Conservation (phyloP, 2,888 invertebrate genomes). For the Amiota minor region DNA sequence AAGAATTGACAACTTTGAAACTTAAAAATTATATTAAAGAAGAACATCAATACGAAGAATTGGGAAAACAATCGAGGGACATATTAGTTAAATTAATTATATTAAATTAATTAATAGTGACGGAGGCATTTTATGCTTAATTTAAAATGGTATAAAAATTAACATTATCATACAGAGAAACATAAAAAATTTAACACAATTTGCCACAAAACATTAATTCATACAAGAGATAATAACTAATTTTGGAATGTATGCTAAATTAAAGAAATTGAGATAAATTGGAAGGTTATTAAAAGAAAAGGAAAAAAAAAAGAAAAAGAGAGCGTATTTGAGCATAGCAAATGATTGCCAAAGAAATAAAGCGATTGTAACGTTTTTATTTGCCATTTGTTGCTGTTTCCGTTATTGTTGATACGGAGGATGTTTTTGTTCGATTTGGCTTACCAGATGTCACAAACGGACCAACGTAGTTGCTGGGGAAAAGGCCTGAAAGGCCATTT, state of each 20-base stretch:
- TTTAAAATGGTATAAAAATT: slow-evolving; percentile 1
- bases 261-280: slow-evolving; percentile 33
- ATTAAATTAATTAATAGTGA: neutral
- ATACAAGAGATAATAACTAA: neutral
- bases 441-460: slow-evolving; percentile 77
- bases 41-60: slow-evolving; percentile 2
- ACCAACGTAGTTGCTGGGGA: slow-evolving; percentile 96
- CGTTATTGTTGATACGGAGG: slow-evolving; percentile 55
- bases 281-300: neutral
- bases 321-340: slow-evolving; percentile 8
- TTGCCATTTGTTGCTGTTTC: slow-evolving; percentile 59
- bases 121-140: slow-evolving; percentile 24
- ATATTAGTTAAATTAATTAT: neutral
- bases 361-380: slow-evolving; percentile 56
- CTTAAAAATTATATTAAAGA: slow-evolving; percentile 9
- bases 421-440: slow-evolving; percentile 33
- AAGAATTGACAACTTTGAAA: neutral
- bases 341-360: neutral
- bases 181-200: neutral
- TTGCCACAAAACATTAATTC: neutral
- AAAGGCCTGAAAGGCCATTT: slow-evolving; percentile 90
- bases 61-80: neutral
- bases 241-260: slow-evolving; percentile 20
- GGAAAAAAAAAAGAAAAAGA: slow-evolving; percentile 8
- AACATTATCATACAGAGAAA: slow-evolving; percentile 10